Percentiles rank a stretch among this genome's conserved stretches.
Evolutionary conservation across 2,797 vertebrate genomes (phyloP).

Genomic region (Spondyliosoma cantharus): DNA sequence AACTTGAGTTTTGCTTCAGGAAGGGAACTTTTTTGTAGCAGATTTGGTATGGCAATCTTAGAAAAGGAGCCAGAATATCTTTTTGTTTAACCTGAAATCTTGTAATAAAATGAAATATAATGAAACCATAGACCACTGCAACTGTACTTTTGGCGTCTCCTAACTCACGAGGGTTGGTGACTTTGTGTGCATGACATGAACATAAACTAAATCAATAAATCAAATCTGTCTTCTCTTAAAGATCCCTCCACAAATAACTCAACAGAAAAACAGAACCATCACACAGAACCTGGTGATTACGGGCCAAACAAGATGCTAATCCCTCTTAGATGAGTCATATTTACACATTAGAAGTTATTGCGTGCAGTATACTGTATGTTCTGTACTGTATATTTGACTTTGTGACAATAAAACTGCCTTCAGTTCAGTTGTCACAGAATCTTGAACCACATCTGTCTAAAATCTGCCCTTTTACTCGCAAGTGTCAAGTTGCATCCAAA

Average conservation of each 20-base stretch:
- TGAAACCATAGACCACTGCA: too few species aligned
- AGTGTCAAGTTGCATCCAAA: neutral
- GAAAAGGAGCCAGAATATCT: too few species aligned
- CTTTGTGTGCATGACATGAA: too few species aligned
- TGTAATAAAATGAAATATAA: too few species aligned
- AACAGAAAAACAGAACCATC: neutral
- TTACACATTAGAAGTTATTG: neutral
- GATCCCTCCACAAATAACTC: neutral
- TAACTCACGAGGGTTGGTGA: too few species aligned
- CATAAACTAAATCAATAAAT: too few species aligned
- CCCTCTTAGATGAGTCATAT: neutral
- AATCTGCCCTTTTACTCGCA: constrained; percentile 5
- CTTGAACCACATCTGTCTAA: neutral
- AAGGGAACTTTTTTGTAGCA: too few species aligned
- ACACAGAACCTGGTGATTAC: neutral
- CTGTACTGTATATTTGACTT: neutral
- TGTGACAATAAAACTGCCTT: neutral
- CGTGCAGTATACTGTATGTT: neutral
- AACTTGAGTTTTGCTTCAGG: too few species aligned
- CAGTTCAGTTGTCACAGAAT: neutral
- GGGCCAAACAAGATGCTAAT: neutral
- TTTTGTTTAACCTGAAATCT: too few species aligned
- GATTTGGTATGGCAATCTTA: too few species aligned
- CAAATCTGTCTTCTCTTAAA: neutral
- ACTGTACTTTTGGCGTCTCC: too few species aligned